These are phyloP conservation scores for Oncorhynchus masou DNA, from an alignment of 2,113 vertebrate genomes.

Conservation along the genomic window DNA sequence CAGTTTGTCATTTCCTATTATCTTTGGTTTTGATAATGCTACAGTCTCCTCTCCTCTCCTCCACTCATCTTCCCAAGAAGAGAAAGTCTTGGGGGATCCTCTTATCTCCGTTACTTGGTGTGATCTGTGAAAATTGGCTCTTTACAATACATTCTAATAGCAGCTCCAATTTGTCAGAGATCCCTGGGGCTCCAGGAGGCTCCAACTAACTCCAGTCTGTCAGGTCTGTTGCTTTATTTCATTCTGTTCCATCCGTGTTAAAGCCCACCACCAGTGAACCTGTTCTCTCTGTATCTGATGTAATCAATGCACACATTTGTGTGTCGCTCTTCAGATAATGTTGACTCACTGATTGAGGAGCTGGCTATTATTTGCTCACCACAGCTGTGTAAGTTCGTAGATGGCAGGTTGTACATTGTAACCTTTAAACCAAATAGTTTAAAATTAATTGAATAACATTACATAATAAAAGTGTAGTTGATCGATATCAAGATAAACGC, in stretches of 20 bases:
- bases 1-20: constrained; percentile 44
- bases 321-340: background rate
- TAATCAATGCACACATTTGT: background rate
- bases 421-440: background rate
- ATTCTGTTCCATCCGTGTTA: background rate
- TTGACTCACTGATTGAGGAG: background rate
- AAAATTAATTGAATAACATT: background rate
- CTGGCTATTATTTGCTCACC: constrained; percentile 3
- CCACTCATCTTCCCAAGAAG: constrained; percentile 22
- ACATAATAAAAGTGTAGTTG: background rate
- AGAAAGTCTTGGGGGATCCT: constrained; percentile 20
- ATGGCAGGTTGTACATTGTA: background rate
- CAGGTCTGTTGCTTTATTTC: background rate
- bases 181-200: constrained; percentile 1
- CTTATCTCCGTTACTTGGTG: constrained; percentile 21
- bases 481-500: background rate
- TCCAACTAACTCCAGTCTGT: background rate
- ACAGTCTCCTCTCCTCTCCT: constrained; percentile 17
- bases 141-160: constrained; percentile 31
- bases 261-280: background rate
- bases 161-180: background rate
- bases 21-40: constrained; percentile 36
- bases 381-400: background rate
- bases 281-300: background rate
- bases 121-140: constrained; percentile 27